phyloP scores from a whole-genome alignment of 2,888 invertebrate genomes.

The Pristionchus maxplancki region DNA sequence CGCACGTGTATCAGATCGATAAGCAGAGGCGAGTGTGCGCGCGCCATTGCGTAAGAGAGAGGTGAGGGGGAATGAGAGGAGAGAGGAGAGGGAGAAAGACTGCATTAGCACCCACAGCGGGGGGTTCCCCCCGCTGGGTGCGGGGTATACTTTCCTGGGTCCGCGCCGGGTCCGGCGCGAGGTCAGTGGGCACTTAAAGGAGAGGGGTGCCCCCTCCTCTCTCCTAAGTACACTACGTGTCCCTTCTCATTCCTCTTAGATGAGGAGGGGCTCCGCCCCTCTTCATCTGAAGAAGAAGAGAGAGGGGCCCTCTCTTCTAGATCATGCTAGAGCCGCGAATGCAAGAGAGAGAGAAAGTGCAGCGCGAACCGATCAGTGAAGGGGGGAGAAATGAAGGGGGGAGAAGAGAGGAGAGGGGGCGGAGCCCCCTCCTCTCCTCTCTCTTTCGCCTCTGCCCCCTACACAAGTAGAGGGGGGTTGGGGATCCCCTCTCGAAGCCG shows the following conservation, averaged over 20 bases:
- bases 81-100: conserved; percentile 13
- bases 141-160: not conserved
- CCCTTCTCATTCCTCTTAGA: not conserved
- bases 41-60: not conserved
- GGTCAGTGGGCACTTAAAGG: not conserved
- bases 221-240: conserved; percentile 5
- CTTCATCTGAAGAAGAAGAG: not conserved
- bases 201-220: conserved; percentile 18
- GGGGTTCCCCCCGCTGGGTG: conserved; percentile 19
- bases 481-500: conserved; percentile 33
- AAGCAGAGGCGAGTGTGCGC: not conserved
- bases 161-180: not conserved
- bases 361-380: conserved; percentile 17
- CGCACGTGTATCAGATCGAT: conserved; percentile 33
- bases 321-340: not conserved
- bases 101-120: conserved; percentile 1
- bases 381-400: not conserved
- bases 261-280: not conserved
- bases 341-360: not conserved
- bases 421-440: not conserved
- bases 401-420: not conserved
- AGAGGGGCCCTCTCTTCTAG: not conserved
- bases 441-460: not conserved
- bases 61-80: not conserved
- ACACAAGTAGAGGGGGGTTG: not conserved